Percentiles rank a stretch among this genome's conserved stretches.
Conservation (phyloP, 2,888 invertebrate species). For the Mantis religiosa region DNA sequence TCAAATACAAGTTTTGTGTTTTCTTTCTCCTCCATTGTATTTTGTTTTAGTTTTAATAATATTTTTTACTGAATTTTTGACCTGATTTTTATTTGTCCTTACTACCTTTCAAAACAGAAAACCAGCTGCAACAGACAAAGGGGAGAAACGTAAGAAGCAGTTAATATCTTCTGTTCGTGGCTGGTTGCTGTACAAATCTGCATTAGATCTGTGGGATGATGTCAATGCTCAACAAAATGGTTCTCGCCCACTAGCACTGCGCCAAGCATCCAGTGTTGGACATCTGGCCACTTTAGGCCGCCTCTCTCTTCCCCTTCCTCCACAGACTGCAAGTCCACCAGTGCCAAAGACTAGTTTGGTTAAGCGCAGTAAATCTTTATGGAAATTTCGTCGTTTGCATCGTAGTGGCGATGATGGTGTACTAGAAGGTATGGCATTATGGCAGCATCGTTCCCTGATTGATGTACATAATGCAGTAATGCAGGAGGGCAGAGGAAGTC, state of each 20-base stretch:
- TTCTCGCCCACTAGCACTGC: slow-evolving; percentile 3
- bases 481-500: slow-evolving; percentile 41
- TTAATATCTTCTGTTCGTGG: slow-evolving; percentile 39
- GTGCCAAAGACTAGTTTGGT: slow-evolving; percentile 47
- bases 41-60: not conserved
- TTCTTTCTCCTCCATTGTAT: not conserved
- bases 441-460: slow-evolving; percentile 80
- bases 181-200: slow-evolving; percentile 45
- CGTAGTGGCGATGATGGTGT: slow-evolving; percentile 61
- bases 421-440: slow-evolving; percentile 80
- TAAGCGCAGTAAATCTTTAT: slow-evolving; percentile 80
- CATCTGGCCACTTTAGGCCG: slow-evolving; percentile 50
- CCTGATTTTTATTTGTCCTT: not conserved
- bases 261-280: slow-evolving; percentile 37
- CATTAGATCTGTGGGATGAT: slow-evolving; percentile 46
- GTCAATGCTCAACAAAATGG: slow-evolving; percentile 37
- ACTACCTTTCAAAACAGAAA: not conserved
- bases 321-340: not conserved
- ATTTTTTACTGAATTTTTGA: not conserved
- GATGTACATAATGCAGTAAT: slow-evolving; percentile 53
- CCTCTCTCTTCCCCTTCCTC: slow-evolving; percentile 36
- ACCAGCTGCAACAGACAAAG: not conserved
- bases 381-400: slow-evolving; percentile 68
- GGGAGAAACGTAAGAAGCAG: slow-evolving; percentile 26
- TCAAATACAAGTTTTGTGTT: too few species aligned